These are phyloP conservation scores for Pharmacophagus antenor DNA, from an alignment of 2,888 invertebrate genomes.

Conservation along the genomic window DNA sequence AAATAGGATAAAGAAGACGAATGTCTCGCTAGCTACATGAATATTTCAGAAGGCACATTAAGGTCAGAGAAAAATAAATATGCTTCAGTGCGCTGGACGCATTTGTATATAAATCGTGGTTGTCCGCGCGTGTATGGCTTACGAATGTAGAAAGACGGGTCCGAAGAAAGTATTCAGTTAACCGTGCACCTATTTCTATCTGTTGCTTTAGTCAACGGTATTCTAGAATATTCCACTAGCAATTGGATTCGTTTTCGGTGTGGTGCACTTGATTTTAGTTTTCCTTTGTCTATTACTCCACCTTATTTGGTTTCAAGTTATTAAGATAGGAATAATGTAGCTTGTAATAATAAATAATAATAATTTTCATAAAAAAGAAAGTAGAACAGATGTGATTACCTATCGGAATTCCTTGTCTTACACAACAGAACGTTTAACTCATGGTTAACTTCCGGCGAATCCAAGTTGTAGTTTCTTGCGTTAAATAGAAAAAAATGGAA, in stretches of 20 bases:
- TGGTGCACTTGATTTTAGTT: no score
- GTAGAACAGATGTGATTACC: not conserved
- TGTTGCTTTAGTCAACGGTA: constrained; percentile 3
- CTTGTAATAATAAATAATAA: no score
- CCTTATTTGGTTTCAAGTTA: no score
- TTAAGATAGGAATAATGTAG: no score
- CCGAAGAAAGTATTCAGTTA: constrained; percentile 65
- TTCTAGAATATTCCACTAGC: not conserved
- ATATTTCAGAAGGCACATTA: constrained; percentile 77
- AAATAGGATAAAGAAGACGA: constrained; percentile 66
- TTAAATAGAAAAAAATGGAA: not conserved
- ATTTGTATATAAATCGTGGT: constrained; percentile 76
- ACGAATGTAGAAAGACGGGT: constrained; percentile 50
- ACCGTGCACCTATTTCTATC: constrained; percentile 39
- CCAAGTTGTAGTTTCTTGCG: not conserved
- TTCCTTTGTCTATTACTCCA: no score
- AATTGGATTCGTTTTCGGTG: not conserved
- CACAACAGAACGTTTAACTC: not conserved
- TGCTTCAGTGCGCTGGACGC: constrained; percentile 69
- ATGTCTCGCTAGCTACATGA: constrained; percentile 73
- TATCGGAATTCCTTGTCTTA: not conserved
- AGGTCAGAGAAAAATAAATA: constrained; percentile 75
- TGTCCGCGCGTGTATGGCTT: constrained; percentile 63
- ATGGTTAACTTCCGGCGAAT: not conserved
- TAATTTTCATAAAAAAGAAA: no score